phyloP scores from a whole-genome alignment of 2,113 vertebrate species.

The Scomber scombrus region DNA sequence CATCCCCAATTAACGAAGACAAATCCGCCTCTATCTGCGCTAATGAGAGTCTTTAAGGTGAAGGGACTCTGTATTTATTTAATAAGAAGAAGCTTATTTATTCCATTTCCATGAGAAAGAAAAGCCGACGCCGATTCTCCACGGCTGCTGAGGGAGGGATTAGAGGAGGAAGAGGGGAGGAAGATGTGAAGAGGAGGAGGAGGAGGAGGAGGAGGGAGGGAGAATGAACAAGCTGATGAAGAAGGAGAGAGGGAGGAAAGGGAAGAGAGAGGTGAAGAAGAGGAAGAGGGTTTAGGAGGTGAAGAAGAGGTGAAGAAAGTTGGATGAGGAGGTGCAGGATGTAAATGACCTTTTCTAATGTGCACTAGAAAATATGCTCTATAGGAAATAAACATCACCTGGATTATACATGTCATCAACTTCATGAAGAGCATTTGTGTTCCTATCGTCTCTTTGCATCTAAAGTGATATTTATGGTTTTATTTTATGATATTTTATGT shows the following conservation, averaged over 20 bases:
- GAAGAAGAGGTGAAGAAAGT: neutral
- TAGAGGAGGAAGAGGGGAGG: slow-evolving; percentile 21
- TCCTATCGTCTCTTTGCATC: too few species aligned
- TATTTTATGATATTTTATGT: too few species aligned
- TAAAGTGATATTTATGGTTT: too few species aligned
- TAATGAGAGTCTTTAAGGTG: slow-evolving; percentile 81
- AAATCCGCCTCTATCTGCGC: slow-evolving; percentile 73
- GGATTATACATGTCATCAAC: too few species aligned
- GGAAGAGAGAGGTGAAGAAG: neutral
- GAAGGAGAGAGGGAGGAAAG: too few species aligned
- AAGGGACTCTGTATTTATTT: slow-evolving; percentile 67
- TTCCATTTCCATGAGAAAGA: slow-evolving; percentile 63
- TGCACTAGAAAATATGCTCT: too few species aligned
- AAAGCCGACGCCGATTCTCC: slow-evolving; percentile 48
- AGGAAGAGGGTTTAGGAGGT: neutral
- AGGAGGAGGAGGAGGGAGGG: neutral
- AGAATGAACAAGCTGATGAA: too few species aligned
- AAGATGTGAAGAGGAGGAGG: neutral
- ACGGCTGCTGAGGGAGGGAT: slow-evolving; percentile 38
- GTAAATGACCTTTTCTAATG: too few species aligned
- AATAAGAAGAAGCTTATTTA: slow-evolving; percentile 70
- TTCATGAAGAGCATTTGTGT: too few species aligned
- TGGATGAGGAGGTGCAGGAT: too few species aligned
- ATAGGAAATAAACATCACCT: too few species aligned
- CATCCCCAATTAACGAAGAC: slow-evolving; percentile 79